These are phyloP conservation scores for Huso huso DNA, from an alignment of 2,797 vertebrate genomes.

Conservation along the genomic window DNA sequence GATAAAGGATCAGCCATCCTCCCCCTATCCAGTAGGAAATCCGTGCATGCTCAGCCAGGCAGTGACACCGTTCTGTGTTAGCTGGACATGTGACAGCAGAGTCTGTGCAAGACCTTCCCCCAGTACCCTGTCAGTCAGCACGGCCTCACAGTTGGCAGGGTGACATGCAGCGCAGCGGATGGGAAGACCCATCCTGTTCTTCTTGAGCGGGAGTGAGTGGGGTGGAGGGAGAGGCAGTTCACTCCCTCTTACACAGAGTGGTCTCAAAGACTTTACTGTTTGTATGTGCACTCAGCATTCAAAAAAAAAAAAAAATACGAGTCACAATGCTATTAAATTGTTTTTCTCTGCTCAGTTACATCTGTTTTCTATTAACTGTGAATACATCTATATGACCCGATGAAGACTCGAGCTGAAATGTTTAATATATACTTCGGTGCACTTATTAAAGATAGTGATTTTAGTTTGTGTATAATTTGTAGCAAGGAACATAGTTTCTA, in stretches of 20 bases:
- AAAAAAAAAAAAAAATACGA: too few species aligned
- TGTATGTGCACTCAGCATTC: background rate
- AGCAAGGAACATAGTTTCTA: too few species aligned
- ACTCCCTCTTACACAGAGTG: background rate
- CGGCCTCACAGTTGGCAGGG: background rate
- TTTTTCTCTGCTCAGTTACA: too few species aligned
- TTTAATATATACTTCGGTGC: too few species aligned
- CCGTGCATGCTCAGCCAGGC: background rate
- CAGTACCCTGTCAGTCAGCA: background rate
- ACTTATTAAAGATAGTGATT: too few species aligned
- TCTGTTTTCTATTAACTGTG: too few species aligned
- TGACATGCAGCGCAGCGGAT: background rate
- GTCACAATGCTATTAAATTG: too few species aligned
- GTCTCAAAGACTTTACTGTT: background rate
- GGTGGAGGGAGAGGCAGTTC: background rate
- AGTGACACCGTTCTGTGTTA: slow-evolving; percentile 1
- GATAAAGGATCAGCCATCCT: background rate
- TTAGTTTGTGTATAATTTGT: too few species aligned
- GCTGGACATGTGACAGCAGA: background rate
- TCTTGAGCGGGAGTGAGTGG: background rate
- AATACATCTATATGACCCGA: too few species aligned
- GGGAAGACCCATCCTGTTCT: slow-evolving; percentile 5
- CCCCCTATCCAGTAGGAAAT: background rate
- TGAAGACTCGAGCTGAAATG: too few species aligned
- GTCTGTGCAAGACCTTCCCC: background rate